Percentiles rank a stretch among this genome's conserved stretches.
phyloP scores from a whole-genome alignment of 2,797 vertebrate genomes.

The Tapirus indicus region DNA sequence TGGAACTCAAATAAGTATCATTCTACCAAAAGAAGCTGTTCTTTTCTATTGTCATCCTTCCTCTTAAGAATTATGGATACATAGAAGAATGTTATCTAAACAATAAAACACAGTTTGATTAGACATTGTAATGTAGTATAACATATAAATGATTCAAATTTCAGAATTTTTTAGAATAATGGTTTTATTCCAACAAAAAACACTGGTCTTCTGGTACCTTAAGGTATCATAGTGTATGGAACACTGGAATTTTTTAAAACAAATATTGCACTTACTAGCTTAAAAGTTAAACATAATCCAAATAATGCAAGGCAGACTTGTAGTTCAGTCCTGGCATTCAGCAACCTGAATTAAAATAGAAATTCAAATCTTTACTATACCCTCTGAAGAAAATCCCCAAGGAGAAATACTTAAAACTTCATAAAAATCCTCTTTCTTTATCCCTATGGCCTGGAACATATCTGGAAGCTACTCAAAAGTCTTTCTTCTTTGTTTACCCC shows the following conservation, averaged over 20 bases:
- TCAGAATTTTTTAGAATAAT: background rate
- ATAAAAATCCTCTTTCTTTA: slow-evolving; percentile 8
- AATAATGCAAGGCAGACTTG: background rate
- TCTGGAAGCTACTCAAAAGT: background rate
- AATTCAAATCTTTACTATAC: background rate
- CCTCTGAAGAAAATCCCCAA: background rate
- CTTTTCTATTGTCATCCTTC: background rate
- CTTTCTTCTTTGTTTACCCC: background rate
- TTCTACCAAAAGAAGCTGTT: background rate
- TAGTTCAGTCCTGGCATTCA: background rate
- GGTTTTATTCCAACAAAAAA: background rate
- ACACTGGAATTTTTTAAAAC: background rate
- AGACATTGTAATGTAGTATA: background rate
- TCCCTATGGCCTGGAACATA: background rate
- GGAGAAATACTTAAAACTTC: background rate
- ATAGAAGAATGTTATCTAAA: background rate
- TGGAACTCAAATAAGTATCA: background rate
- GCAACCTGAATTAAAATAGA: background rate
- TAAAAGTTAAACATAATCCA: background rate
- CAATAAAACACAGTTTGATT: background rate
- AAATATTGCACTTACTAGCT: background rate
- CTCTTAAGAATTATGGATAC: background rate
- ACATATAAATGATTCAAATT: background rate
- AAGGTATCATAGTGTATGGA: background rate
- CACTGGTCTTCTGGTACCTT: background rate